These are phyloP conservation scores for Platerodrilus igneus DNA, from an alignment of 2,888 invertebrate species.

Conservation along the genomic window DNA sequence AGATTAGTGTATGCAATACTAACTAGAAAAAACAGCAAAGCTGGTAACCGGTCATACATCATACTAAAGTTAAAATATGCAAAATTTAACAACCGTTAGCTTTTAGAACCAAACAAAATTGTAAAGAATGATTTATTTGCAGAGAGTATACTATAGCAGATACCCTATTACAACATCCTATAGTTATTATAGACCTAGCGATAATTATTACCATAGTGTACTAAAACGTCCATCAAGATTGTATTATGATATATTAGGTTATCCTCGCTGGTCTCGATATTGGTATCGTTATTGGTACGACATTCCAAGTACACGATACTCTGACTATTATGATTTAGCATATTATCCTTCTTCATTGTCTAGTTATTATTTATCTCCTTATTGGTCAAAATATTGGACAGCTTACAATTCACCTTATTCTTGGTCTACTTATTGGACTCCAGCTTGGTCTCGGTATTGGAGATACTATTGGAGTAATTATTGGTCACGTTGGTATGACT, in stretches of 20 bases:
- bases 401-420: slow-evolving; percentile 6
- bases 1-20: too few relatives aligned
- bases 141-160: slow-evolving; percentile 43
- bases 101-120: too few relatives aligned
- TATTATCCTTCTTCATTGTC: not conserved
- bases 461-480: slow-evolving; percentile 12
- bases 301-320: slow-evolving; percentile 15
- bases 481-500: slow-evolving; percentile 17
- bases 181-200: slow-evolving; percentile 17
- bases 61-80: too few relatives aligned
- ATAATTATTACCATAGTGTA: slow-evolving; percentile 19
- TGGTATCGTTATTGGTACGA: slow-evolving; percentile 22
- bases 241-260: slow-evolving; percentile 18
- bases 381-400: slow-evolving; percentile 18
- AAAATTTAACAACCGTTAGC: too few relatives aligned
- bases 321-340: slow-evolving; percentile 14
- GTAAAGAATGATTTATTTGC: slow-evolving; percentile 32
- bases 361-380: slow-evolving; percentile 26
- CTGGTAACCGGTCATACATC: too few relatives aligned
- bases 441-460: slow-evolving; percentile 16
- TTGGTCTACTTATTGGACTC: slow-evolving; percentile 11
- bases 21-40: too few relatives aligned
- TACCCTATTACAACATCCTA: slow-evolving; percentile 32
- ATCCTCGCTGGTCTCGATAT: slow-evolving; percentile 18
- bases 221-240: slow-evolving; percentile 22